Evolutionary conservation across 1,140 invertebrate genomes (phyloP).

Genomic region (Bombus difficillimus): DNA sequence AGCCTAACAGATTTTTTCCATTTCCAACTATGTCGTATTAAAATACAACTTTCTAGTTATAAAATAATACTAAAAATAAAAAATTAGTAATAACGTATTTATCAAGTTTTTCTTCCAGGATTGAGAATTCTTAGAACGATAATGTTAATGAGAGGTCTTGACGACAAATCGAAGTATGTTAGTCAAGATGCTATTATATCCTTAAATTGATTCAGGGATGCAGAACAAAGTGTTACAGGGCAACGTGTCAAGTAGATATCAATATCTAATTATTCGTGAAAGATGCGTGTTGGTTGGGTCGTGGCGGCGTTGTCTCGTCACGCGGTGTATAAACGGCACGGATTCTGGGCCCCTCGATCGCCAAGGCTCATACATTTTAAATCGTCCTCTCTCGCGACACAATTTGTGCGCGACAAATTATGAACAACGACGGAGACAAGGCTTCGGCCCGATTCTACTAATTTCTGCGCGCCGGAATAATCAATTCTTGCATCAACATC

Average conservation of each 20-base stretch:
- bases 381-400: conserved; percentile 57
- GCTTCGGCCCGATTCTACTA: conserved; percentile 24
- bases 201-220: conserved; percentile 41
- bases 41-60: no score
- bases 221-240: conserved; percentile 62
- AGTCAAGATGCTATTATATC: conserved; percentile 37
- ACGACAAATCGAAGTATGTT: background rate
- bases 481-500: background rate
- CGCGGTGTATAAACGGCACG: conserved; percentile 19
- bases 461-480: conserved; percentile 4
- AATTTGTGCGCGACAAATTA: conserved; percentile 63
- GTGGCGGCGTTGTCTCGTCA: conserved; percentile 30
- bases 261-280: conserved; percentile 59
- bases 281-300: conserved; percentile 30
- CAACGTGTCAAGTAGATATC: conserved; percentile 39
- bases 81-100: background rate
- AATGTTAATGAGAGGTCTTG: background rate
- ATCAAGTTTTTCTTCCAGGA: no score
- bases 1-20: no score
- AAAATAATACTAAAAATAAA: no score
- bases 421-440: conserved; percentile 47
- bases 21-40: no score
- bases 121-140: no score
- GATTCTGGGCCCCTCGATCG: conserved; percentile 28
- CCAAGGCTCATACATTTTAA: conserved; percentile 63